These are phyloP conservation scores for Apaloderma vittatum DNA, from an alignment of 2,113 vertebrate genomes.

Conservation along the genomic window DNA sequence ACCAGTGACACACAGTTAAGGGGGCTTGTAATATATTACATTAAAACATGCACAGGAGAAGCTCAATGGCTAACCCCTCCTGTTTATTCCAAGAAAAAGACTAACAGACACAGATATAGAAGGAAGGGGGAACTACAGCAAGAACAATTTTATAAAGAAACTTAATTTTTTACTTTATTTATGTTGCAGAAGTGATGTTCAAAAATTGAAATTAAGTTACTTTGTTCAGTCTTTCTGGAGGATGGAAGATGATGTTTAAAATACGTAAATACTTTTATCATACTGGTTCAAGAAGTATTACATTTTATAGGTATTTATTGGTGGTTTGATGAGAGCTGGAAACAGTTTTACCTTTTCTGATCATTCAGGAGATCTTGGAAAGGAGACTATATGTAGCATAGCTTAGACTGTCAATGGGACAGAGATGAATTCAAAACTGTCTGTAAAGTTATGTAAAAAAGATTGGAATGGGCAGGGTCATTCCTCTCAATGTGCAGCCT, in stretches of 20 bases:
- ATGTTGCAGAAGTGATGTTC: not conserved
- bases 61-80: not conserved
- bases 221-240: not conserved
- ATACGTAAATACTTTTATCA: not conserved
- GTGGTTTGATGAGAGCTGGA: slow-evolving; percentile 35
- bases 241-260: not conserved
- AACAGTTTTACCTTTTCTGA: slow-evolving; percentile 32
- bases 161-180: not conserved
- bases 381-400: not conserved
- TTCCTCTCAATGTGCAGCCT: not conserved
- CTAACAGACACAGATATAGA: not conserved
- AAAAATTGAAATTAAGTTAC: not conserved
- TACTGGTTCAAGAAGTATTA: slow-evolving; percentile 8
- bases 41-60: not conserved
- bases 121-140: not conserved
- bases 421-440: not conserved
- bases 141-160: not conserved
- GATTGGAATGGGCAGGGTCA: not conserved
- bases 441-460: not conserved
- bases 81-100: not conserved
- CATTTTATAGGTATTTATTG: slow-evolving; percentile 53
- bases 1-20: not conserved
- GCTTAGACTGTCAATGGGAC: not conserved
- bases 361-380: not conserved
- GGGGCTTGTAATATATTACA: not conserved